Evolutionary conservation across 2,888 invertebrate species (phyloP).

Genomic region (Drosophila ezoana): DNA sequence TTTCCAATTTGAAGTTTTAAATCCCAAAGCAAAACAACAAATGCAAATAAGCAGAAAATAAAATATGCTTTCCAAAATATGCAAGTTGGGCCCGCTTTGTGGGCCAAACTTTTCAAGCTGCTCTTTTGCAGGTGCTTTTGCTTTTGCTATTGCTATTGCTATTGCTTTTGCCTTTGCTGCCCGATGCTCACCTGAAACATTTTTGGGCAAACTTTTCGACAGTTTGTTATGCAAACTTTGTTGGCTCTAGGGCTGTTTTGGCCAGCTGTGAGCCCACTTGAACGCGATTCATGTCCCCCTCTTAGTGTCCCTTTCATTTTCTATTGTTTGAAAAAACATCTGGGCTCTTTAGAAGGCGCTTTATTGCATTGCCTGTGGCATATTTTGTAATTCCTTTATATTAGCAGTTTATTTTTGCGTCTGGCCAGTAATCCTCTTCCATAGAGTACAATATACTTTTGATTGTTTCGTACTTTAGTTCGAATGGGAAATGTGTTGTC

Average conservation of each 20-base stretch:
- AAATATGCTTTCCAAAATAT: slow-evolving; percentile 39
- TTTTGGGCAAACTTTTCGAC: slow-evolving; percentile 64
- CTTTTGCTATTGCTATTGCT: slow-evolving; percentile 21
- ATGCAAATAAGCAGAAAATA: slow-evolving; percentile 23
- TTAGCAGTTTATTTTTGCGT: slow-evolving; percentile 18
- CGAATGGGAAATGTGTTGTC: background rate
- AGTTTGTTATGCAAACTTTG: slow-evolving; percentile 66
- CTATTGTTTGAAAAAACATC: slow-evolving; percentile 44
- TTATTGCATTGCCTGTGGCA: slow-evolving; percentile 31
- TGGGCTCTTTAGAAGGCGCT: slow-evolving; percentile 31
- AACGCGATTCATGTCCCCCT: slow-evolving; percentile 31
- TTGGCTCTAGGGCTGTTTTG: slow-evolving; percentile 46
- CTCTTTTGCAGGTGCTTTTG: slow-evolving; percentile 33
- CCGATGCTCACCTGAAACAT: slow-evolving; percentile 68
- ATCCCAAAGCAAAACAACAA: slow-evolving; percentile 53
- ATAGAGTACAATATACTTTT: slow-evolving; percentile 2
- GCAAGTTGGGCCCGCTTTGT: slow-evolving; percentile 57
- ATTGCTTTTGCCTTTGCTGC: slow-evolving; percentile 34
- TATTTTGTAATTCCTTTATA: slow-evolving; percentile 22
- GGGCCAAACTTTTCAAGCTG: slow-evolving; percentile 63
- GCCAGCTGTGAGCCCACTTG: slow-evolving; percentile 36
- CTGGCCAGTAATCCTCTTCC: slow-evolving; percentile 6
- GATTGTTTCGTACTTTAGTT: background rate
- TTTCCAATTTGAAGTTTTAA: slow-evolving; percentile 70
- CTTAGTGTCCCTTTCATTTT: slow-evolving; percentile 34